Conservation (phyloP, 2,888 invertebrate species). For the Lutraria lutraria region DNA sequence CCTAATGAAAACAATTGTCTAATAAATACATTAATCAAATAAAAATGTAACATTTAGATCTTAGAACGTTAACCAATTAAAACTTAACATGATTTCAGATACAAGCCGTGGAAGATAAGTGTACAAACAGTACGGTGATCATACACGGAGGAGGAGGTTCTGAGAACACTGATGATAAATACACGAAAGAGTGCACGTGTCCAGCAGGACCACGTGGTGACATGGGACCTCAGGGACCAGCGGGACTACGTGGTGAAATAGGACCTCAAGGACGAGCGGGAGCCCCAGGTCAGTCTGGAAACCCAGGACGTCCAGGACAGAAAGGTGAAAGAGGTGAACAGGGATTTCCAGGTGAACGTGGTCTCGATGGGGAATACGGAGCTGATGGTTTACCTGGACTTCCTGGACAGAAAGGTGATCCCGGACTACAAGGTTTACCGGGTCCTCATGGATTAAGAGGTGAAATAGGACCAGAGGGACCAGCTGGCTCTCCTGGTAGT, state of each 20-base stretch:
- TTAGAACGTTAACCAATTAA: no score
- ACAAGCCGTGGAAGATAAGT: conserved; percentile 52
- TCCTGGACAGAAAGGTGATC: conserved; percentile 28
- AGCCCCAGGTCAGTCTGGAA: background rate
- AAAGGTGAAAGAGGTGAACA: conserved; percentile 17
- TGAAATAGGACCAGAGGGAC: conserved; percentile 30
- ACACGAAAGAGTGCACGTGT: conserved; percentile 51
- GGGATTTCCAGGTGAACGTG: conserved; percentile 34
- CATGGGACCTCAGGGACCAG: conserved; percentile 34
- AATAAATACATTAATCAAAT: no score
- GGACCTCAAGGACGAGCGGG: background rate
- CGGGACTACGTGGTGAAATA: conserved; percentile 20
- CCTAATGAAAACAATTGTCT: no score
- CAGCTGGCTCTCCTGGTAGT: conserved; percentile 2
- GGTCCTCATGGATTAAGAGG: conserved; percentile 33
- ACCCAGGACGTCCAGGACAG: background rate
- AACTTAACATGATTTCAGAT: conserved; percentile 49
- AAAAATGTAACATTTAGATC: no score
- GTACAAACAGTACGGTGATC: conserved; percentile 50
- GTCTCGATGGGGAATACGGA: conserved; percentile 35
- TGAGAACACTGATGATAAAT: conserved; percentile 32
- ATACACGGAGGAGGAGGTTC: conserved; percentile 34
- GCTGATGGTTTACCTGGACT: conserved; percentile 33
- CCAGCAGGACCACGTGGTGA: conserved; percentile 59
- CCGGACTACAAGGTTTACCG: conserved; percentile 17